Conservation (phyloP, 2,113 vertebrate species). For the Odocoileus virginianus region DNA sequence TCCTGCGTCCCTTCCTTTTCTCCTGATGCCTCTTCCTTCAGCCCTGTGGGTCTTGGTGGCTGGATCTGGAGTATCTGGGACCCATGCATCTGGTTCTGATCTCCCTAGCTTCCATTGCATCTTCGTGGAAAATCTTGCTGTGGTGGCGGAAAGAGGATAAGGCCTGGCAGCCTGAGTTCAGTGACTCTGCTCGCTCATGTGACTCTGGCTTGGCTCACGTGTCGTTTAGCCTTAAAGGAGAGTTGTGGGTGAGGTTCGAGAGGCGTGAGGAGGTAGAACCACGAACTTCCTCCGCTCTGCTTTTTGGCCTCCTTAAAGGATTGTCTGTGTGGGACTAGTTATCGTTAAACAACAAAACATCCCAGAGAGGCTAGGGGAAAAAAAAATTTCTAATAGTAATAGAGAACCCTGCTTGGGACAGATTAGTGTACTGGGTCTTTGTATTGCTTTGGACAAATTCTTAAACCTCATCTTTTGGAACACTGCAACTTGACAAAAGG, state of each 20-base stretch:
- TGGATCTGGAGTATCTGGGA: slow-evolving; percentile 12
- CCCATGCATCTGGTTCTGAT: neutral
- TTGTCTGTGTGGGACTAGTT: neutral
- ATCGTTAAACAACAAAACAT: neutral
- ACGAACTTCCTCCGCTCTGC: neutral
- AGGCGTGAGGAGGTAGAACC: neutral
- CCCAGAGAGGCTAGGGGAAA: neutral
- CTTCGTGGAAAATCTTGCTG: slow-evolving; percentile 48
- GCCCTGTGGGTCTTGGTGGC: neutral
- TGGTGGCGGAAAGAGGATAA: neutral
- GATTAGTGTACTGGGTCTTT: neutral
- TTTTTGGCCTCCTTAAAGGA: slow-evolving; percentile 16
- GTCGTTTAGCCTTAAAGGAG: neutral
- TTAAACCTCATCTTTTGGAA: slow-evolving; percentile 20
- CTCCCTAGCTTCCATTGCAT: neutral
- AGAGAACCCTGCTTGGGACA: neutral
- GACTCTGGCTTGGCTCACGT: neutral
- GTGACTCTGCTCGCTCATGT: neutral
- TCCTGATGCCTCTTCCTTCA: slow-evolving; percentile 14
- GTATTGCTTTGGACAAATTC: slow-evolving; percentile 30
- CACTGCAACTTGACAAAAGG: neutral
- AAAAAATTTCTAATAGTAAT: neutral
- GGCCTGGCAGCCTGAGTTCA: neutral
- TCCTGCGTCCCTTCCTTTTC: neutral
- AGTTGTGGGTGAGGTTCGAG: neutral